Conservation (phyloP, 2,888 invertebrate species). For the Stenolophus ochropezus region DNA sequence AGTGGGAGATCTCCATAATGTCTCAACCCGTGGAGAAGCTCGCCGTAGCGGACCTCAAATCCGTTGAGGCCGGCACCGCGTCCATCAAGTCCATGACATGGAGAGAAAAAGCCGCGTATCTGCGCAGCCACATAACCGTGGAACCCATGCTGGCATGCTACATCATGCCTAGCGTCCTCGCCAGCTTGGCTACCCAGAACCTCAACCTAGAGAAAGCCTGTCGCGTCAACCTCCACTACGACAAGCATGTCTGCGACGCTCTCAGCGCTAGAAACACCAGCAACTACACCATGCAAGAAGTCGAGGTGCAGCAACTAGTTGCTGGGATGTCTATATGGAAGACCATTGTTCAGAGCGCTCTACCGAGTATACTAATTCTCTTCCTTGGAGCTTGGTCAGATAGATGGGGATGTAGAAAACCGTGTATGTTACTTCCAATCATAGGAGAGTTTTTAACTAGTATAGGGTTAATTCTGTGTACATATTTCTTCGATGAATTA, state of each 20-base stretch:
- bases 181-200: slow-evolving; percentile 88
- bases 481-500: slow-evolving; percentile 85
- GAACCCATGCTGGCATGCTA: slow-evolving; percentile 86
- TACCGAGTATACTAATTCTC: slow-evolving; percentile 87
- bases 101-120: slow-evolving; percentile 76
- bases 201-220: slow-evolving; percentile 91
- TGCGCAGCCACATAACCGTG: slow-evolving; percentile 82
- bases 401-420: slow-evolving; percentile 81
- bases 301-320: slow-evolving; percentile 82
- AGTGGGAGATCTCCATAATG: slow-evolving; percentile 53
- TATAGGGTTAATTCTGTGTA: slow-evolving; percentile 84
- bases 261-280: slow-evolving; percentile 83
- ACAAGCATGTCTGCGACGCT: slow-evolving; percentile 85
- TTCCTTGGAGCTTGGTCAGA: slow-evolving; percentile 85
- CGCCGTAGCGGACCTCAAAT: slow-evolving; percentile 40
- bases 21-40: slow-evolving; percentile 51
- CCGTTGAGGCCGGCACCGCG: slow-evolving; percentile 60
- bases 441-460: slow-evolving; percentile 87
- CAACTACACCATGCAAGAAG: slow-evolving; percentile 76
- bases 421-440: slow-evolving; percentile 89
- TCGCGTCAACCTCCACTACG: slow-evolving; percentile 85
- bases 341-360: slow-evolving; percentile 86
- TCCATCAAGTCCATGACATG: slow-evolving; percentile 73
- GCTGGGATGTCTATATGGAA: slow-evolving; percentile 91
- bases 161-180: slow-evolving; percentile 79